Conservation (phyloP, 2,113 vertebrate genomes). For the Copsychus sechellarum region DNA sequence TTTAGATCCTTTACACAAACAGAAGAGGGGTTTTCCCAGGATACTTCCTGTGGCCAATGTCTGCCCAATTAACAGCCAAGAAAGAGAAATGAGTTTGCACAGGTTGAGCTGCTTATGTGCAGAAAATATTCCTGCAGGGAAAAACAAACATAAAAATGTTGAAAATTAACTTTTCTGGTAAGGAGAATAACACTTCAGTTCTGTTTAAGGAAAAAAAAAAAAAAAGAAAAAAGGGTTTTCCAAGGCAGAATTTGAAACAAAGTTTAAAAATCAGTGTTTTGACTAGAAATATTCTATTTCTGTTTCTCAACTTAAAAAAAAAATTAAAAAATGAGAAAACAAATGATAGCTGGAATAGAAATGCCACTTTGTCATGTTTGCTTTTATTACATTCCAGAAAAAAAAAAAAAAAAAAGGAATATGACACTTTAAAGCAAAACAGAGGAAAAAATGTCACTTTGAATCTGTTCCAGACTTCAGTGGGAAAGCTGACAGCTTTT, state of each 20-base stretch:
- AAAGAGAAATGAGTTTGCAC: not conserved
- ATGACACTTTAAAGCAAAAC: constrained; percentile 38
- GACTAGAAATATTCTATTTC: constrained; percentile 23
- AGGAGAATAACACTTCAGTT: not conserved
- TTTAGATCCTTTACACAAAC: not conserved
- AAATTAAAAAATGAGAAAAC: not conserved
- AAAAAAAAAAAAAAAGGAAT: not conserved
- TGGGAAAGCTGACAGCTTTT: constrained; percentile 42
- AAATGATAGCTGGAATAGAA: constrained; percentile 24
- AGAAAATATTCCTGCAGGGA: not conserved
- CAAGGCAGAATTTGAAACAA: not conserved
- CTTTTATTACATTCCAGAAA: not conserved
- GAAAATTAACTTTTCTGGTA: not conserved
- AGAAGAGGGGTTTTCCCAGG: not conserved
- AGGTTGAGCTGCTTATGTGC: not conserved
- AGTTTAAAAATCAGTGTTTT: not conserved
- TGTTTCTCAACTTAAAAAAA: not conserved
- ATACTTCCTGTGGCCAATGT: not conserved
- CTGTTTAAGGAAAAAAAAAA: not conserved
- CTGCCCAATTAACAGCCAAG: not conserved
- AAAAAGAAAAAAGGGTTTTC: not conserved
- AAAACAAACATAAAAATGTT: not conserved
- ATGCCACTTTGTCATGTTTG: not conserved
- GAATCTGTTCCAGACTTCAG: constrained; percentile 32
- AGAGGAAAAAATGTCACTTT: constrained; percentile 11